These are phyloP conservation scores for Morpho deidamia DNA, from an alignment of 2,888 invertebrate species.

Conservation along the genomic window DNA sequence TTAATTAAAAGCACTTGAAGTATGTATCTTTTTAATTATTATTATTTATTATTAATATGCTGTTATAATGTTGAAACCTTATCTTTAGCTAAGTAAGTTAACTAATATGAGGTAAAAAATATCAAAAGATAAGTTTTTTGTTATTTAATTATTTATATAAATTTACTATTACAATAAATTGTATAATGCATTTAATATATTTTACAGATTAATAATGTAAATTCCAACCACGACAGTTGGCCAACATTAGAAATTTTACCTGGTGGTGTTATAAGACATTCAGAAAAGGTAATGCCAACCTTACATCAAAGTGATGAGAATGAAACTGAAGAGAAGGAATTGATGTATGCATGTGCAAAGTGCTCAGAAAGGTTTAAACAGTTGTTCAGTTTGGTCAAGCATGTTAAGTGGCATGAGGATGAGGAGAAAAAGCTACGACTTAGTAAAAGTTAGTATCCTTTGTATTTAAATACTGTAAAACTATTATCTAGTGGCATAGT, in stretches of 20 bases:
- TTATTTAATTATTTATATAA: too few species aligned
- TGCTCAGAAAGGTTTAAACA: slow-evolving; percentile 57
- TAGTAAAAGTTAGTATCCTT: too few species aligned
- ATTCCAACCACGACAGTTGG: slow-evolving; percentile 45
- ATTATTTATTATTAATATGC: too few species aligned
- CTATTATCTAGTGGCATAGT: too few species aligned
- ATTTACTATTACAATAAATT: slow-evolving; percentile 19
- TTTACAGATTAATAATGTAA: neutral
- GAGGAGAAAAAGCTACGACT: slow-evolving; percentile 33
- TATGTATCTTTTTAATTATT: too few species aligned
- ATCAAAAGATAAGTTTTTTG: too few species aligned
- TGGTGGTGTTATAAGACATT: slow-evolving; percentile 60
- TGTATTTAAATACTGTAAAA: too few species aligned
- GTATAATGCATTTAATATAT: neutral
- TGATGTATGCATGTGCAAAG: slow-evolving; percentile 65
- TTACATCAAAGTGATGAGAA: slow-evolving; percentile 10
- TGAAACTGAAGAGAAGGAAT: slow-evolving; percentile 30
- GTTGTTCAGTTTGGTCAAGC: slow-evolving; percentile 54
- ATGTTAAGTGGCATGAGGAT: slow-evolving; percentile 59
- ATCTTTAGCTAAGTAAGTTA: too few species aligned
- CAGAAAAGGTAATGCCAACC: slow-evolving; percentile 31
- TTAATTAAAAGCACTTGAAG: too few species aligned
- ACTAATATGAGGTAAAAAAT: too few species aligned
- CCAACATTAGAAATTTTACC: slow-evolving; percentile 66
- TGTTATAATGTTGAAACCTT: too few species aligned